Base-by-base conservation (phyloP, 2,113 vertebrate genomes). In the Dendropsophus ebraccatus region DNA sequence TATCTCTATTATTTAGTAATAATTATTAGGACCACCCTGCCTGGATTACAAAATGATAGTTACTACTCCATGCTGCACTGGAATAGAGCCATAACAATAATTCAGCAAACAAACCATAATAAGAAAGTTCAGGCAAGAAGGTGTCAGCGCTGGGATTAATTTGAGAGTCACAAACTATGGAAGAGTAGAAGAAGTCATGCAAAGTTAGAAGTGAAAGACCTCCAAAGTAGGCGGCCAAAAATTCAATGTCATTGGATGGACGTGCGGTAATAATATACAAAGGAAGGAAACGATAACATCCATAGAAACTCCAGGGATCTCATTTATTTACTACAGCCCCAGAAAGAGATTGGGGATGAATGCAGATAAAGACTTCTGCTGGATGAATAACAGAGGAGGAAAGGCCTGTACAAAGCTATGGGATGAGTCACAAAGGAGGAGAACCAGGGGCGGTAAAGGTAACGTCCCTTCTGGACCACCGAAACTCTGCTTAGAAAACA, bases 221-320 rank as follows among this genome's bases (percentile, higher is more conserved):
- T 60, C n/a, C 21, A 62, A 45, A 81, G 32, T 19, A 41, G 17
- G 56, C 14, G 5, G 37, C 35, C 25, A 60, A 41, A 8, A 56
- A 30, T 76, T 76, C 54, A 49, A 23, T 49, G 56, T 30, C 82
- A 76, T 37, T 23, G 74, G 73, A 75, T 21, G 54, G 70, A 62
- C 19, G 28, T 25, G 25, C 75, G 32, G 50, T 37, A 83, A 83
- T n/a, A n/a, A n/a, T 60, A 69, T 30, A 74, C 69, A 35, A 54
- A 30, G 30, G 11, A 60, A 60, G 30, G 52, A 37, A 35, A 75
- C 28, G 75, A 56, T 45, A 47, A 62, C 52, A 81, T 23, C 41
- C 9, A 62, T 32, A 75, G 7, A 84, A 58, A 75, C 70, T 62
- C 82, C n/a, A 47, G 82, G 82, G 82, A 84, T 60, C 82, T 84